phyloP scores from a whole-genome alignment of 1,140 invertebrate species.

The Listronotus oregonensis region DNA sequence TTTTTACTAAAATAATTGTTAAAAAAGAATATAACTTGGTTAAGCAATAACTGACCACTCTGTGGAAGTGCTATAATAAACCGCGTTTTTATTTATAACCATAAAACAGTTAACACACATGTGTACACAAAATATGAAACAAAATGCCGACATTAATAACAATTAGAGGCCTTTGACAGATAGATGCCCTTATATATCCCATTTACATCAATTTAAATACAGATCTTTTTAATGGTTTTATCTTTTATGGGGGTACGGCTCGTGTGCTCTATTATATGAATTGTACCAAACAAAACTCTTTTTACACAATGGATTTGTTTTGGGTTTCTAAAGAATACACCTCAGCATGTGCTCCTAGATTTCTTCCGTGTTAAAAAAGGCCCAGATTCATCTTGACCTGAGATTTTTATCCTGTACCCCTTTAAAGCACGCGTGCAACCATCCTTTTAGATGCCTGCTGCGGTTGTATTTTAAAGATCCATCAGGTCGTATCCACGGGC shows the following conservation, averaged over 20 bases:
- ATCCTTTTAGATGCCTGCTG: conserved; percentile 13
- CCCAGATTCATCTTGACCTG: conserved; percentile 32
- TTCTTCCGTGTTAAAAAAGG: conserved; percentile 30
- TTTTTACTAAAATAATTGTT: too few species aligned
- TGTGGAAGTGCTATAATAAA: not conserved
- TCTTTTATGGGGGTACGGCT: conserved; percentile 33
- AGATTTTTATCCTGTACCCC: conserved; percentile 29
- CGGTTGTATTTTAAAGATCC: conserved; percentile 4
- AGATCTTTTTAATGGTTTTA: conserved; percentile 35
- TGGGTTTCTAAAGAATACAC: conserved; percentile 18
- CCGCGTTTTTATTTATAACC: too few species aligned
- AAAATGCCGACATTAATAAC: conserved; percentile 34
- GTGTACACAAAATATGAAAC: conserved; percentile 18
- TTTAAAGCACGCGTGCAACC: conserved; percentile 25
- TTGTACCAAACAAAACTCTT: conserved; percentile 30
- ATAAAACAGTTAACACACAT: too few species aligned
- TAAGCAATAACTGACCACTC: too few species aligned
- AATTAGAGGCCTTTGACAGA: conserved; percentile 35
- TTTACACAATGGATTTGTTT: conserved; percentile 35
- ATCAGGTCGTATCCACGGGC: not conserved
- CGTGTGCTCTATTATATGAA: conserved; percentile 31
- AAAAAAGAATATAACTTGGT: too few species aligned
- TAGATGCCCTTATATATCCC: conserved; percentile 38
- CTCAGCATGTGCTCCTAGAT: conserved; percentile 26
- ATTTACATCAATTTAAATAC: conserved; percentile 39